phyloP scores from a whole-genome alignment of 2,888 invertebrate genomes.

The Carabus problematicus region DNA sequence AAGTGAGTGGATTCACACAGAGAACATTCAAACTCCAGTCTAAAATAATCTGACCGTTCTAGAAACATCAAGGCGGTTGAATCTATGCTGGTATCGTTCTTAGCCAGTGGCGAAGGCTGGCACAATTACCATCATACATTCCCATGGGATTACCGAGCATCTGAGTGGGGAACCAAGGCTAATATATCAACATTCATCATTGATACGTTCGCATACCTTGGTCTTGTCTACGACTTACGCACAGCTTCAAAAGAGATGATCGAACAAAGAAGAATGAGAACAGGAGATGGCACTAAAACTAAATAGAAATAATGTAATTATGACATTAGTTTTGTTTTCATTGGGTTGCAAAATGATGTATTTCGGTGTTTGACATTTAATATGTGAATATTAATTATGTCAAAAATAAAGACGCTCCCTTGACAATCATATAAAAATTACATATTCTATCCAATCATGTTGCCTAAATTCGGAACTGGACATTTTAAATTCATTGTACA shows the following conservation, averaged over 20 bases:
- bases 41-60: too few relatives aligned
- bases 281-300: slow-evolving; percentile 74
- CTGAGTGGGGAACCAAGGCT: slow-evolving; percentile 63
- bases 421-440: too few relatives aligned
- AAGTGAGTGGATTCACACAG: slow-evolving; percentile 60
- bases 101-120: slow-evolving; percentile 73
- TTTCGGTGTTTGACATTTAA: too few relatives aligned
- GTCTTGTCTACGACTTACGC: slow-evolving; percentile 63
- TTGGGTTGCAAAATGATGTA: too few relatives aligned
- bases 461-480: too few relatives aligned
- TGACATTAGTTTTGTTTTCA: too few relatives aligned
- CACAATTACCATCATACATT: slow-evolving; percentile 82
- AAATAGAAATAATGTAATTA: too few relatives aligned
- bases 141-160: slow-evolving; percentile 71
- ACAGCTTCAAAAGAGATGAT: slow-evolving; percentile 60
- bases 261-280: slow-evolving; percentile 64
- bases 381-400: too few relatives aligned
- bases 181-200: slow-evolving; percentile 71
- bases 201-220: slow-evolving; percentile 61
- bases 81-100: slow-evolving; percentile 67
- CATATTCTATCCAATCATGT: too few relatives aligned
- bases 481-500: too few relatives aligned
- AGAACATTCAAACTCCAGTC: too few relatives aligned
- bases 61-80: slow-evolving; percentile 70
- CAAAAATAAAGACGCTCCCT: too few relatives aligned